Evolutionary conservation across 2,888 invertebrate species (phyloP).

Genomic region (Lasius platythorax): DNA sequence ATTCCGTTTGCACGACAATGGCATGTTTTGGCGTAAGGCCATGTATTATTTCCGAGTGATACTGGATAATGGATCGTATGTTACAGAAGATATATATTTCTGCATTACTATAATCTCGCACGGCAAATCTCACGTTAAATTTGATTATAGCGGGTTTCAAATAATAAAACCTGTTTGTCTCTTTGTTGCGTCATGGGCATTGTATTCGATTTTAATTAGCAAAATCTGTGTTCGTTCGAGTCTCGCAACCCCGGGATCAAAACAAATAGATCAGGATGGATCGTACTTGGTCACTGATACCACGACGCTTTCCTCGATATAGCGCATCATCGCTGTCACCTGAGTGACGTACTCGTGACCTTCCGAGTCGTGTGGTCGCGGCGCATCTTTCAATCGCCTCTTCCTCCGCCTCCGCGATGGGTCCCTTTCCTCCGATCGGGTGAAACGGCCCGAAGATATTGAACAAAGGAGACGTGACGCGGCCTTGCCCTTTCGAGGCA

Average conservation of each 20-base stretch:
- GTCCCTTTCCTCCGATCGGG: conserved; percentile 10
- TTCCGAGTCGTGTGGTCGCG: conserved; percentile 12
- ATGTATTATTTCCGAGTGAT: background rate
- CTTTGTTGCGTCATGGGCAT: background rate
- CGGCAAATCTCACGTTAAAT: background rate
- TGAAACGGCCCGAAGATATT: conserved; percentile 41
- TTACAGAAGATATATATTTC: background rate
- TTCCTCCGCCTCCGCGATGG: background rate
- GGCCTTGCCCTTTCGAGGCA: conserved; percentile 51
- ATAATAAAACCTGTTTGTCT: background rate
- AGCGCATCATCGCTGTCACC: background rate
- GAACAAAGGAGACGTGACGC: conserved; percentile 47
- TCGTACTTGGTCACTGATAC: background rate
- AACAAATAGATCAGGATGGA: background rate
- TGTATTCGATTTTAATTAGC: background rate
- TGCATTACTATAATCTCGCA: background rate
- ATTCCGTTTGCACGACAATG: background rate
- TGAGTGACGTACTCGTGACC: conserved; percentile 11
- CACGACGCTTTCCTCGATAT: background rate
- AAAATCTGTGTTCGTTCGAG: conserved; percentile 21
- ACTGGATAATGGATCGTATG: background rate
- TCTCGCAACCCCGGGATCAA: conserved; percentile 10
- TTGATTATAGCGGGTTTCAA: background rate
- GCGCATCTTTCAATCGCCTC: conserved; percentile 20
- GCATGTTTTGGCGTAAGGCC: background rate